Base-by-base conservation (phyloP, 2,888 invertebrate genomes). In the Hesperia comma region DNA sequence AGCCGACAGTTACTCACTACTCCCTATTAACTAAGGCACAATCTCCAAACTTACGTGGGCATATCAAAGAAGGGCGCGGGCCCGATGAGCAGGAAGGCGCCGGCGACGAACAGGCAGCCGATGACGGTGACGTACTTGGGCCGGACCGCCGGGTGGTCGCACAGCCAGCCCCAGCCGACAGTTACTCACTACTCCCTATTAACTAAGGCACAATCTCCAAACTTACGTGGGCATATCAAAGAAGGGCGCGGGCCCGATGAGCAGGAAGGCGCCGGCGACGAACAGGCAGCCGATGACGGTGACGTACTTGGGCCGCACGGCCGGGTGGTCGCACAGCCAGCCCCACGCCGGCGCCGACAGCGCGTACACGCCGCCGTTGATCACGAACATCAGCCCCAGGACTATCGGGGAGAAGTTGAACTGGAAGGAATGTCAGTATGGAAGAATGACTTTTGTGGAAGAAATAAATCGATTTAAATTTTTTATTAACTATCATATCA, bases 141-240 rank as follows among this genome's bases (percentile, higher is more conserved):
- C 69, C 93, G 91, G 37, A 94, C 78, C 1, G 86, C 77, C 33
- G 93, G 93, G 74, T 94, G 94, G 85, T 97, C 97, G 77, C 97
- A 97, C 14, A 97, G 79, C 95, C 95, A 96, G 32, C 97, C 97
- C 95, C 96, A 97, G 97, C 97, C 0, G 96, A 95, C 0, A 95
- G 63, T n/a, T n/a, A n/a, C n/a, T n/a, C n/a, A n/a, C n/a, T n/a
- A n/a, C n/a, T n/a, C n/a, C n/a, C n/a, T n/a, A n/a, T n/a, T n/a
- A n/a, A n/a, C n/a, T n/a, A n/a, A n/a, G n/a, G n/a, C n/a, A n/a
- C n/a, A n/a, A n/a, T n/a, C n/a, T n/a, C n/a, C n/a, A 19, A 14
- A 81, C 88, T 94, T 83, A 95, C 93, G 95, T 94, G 6, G 93
- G 85, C 58, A 93, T 85, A 21, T 95, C 94, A 43, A 97, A 83